These are phyloP conservation scores for Euclidia mi DNA, from an alignment of 2,888 invertebrate genomes.

Conservation along the genomic window DNA sequence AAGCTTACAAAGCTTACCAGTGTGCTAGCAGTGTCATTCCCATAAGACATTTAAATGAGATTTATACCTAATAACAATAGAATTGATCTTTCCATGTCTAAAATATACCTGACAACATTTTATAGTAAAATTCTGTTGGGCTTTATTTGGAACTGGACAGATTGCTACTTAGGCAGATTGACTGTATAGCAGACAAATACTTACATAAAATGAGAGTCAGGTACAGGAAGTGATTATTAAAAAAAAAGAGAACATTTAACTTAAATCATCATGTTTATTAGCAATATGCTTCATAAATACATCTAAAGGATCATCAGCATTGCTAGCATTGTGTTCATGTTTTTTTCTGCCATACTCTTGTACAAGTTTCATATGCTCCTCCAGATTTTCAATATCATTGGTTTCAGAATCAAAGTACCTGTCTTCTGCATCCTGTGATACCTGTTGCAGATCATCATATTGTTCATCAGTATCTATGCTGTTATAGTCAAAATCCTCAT, in stretches of 20 bases:
- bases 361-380: conserved; percentile 80
- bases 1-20: no score
- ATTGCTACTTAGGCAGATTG: no score
- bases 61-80: no score
- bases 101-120: no score
- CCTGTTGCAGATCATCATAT: conserved; percentile 93
- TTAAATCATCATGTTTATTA: conserved; percentile 67
- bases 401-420: conserved; percentile 97
- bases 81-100: no score
- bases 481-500: conserved; percentile 95
- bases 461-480: conserved; percentile 95
- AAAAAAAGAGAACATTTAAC: conserved; percentile 24
- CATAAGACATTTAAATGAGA: no score
- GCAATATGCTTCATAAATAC: conserved; percentile 91
- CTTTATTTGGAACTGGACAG: no score
- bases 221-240: neutral
- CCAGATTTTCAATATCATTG: conserved; percentile 88
- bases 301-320: conserved; percentile 92
- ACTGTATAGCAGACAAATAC: no score
- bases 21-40: no score
- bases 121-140: no score
- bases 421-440: conserved; percentile 95
- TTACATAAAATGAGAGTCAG: no score
- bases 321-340: conserved; percentile 53
- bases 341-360: conserved; percentile 73